Conservation (phyloP, 2,888 invertebrate genomes). For the Trypoxylon attenuatum region DNA sequence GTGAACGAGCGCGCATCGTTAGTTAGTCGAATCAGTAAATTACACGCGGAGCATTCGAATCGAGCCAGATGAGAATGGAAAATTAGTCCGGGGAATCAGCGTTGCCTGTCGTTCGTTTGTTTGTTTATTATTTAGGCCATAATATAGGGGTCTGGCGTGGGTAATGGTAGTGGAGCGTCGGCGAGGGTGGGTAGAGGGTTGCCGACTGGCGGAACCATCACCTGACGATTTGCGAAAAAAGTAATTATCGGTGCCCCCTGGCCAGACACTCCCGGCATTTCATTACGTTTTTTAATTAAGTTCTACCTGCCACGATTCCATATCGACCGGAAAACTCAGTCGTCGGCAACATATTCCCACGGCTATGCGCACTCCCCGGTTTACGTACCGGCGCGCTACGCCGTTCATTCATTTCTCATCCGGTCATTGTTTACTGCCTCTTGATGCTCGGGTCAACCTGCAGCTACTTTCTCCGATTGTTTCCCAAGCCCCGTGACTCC, state of each 20-base stretch:
- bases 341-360: slow-evolving; percentile 26
- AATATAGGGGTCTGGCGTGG: slow-evolving; percentile 7
- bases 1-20: slow-evolving; percentile 19
- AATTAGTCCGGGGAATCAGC: slow-evolving; percentile 22
- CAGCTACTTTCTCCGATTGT: too few species aligned
- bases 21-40: slow-evolving; percentile 41
- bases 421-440: slow-evolving; percentile 20
- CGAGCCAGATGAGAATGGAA: slow-evolving; percentile 27
- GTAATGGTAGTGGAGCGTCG: too few species aligned
- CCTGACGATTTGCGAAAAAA: slow-evolving; percentile 17
- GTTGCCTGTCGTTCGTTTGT: neutral
- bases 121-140: slow-evolving; percentile 35
- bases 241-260: slow-evolving; percentile 25
- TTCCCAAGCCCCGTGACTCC: too few species aligned
- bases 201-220: slow-evolving; percentile 28
- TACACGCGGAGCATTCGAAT: slow-evolving; percentile 17
- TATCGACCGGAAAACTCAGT: slow-evolving; percentile 20
- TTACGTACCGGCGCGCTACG: neutral
- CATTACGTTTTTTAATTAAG: slow-evolving; percentile 49
- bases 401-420: slow-evolving; percentile 34
- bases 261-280: slow-evolving; percentile 33
- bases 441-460: too few species aligned
- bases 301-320: slow-evolving; percentile 20
- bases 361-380: slow-evolving; percentile 34
- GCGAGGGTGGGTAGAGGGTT: too few species aligned